Evolutionary conservation across 2,888 invertebrate genomes (phyloP).

Genomic region (Brachyptera risi): DNA sequence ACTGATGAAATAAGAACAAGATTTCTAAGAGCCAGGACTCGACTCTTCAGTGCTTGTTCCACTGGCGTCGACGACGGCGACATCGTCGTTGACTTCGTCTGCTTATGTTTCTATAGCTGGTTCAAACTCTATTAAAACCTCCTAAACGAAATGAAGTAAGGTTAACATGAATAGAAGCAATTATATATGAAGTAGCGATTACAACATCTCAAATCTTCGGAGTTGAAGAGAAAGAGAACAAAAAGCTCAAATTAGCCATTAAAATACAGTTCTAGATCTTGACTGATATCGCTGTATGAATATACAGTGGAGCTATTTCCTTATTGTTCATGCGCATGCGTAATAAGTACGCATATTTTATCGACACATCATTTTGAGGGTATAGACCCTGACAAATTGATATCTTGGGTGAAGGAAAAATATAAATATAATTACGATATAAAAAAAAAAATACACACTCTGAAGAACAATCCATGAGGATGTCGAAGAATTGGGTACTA

Average conservation of each 20-base stretch:
- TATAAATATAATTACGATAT: too few species aligned
- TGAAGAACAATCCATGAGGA: too few species aligned
- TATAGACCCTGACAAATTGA: too few species aligned
- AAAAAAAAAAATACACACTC: too few species aligned
- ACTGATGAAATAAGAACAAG: background rate
- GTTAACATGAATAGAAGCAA: constrained; percentile 24
- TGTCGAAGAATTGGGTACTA: too few species aligned
- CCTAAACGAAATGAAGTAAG: constrained; percentile 15
- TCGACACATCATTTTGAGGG: too few species aligned
- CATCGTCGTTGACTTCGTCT: background rate
- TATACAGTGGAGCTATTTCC: too few species aligned
- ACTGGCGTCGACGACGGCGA: background rate
- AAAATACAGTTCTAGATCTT: background rate
- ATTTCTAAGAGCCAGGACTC: too few species aligned
- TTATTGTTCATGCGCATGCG: too few species aligned
- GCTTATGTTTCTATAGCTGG: constrained; percentile 12
- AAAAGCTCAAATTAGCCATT: constrained; percentile 4
- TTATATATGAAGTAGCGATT: constrained; percentile 20
- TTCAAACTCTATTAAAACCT: background rate
- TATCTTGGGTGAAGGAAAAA: too few species aligned
- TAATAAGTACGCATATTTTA: too few species aligned
- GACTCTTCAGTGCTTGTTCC: background rate
- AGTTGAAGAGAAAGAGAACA: background rate
- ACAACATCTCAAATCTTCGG: background rate
- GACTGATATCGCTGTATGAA: too few species aligned